Evolutionary conservation across 2,113 vertebrate species (phyloP), one percentile per base, ranked within the genome.

Genomic region (Semnopithecus entellus): DNA sequence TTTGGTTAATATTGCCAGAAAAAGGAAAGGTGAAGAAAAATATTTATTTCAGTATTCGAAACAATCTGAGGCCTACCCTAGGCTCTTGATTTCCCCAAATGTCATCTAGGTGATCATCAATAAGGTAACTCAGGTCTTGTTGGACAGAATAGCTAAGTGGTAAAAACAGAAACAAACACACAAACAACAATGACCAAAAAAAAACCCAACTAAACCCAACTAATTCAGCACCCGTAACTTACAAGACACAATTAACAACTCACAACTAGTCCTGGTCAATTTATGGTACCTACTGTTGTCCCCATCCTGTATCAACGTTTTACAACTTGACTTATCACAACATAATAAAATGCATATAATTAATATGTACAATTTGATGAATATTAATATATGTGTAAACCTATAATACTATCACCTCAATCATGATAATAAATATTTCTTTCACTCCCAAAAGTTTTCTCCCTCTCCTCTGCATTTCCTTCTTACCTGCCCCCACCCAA

Each of bases 401-500:
- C 17, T 45, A 8, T 85, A 23, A n/a, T 11, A 35, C 5, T 9
- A 23, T 18, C 30, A 64, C 4, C 0, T 6, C 17, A 52, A 2
- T 8, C 9, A 55, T 22, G 55, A 38, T 7, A 85, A 73, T 20
- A 8, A 13, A n/a, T 17, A 6, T 13, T 22, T 22, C 16, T 45
- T 17, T 72, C 55, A 45, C 1, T 11, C 1, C 7, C 16, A 1
- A 4, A 64, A n/a, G 25, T 16, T 87, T 87, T 35, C 17, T 16
- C 43, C 25, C 59, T 38, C 52, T 43, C 11, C 38, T 35, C 11
- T 32, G 18, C 30, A 20, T 59, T 17, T 5, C 16, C 17, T 68
- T 7, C 25, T 68, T 66, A 68, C n/a, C n/a, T 0, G 25, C 12
- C 4, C 6, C 6, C 25, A 50, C 16, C 0, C 14, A 30, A 3